phyloP scores from a whole-genome alignment of 2,113 vertebrate genomes.

The Oreotrochilus melanogaster region DNA sequence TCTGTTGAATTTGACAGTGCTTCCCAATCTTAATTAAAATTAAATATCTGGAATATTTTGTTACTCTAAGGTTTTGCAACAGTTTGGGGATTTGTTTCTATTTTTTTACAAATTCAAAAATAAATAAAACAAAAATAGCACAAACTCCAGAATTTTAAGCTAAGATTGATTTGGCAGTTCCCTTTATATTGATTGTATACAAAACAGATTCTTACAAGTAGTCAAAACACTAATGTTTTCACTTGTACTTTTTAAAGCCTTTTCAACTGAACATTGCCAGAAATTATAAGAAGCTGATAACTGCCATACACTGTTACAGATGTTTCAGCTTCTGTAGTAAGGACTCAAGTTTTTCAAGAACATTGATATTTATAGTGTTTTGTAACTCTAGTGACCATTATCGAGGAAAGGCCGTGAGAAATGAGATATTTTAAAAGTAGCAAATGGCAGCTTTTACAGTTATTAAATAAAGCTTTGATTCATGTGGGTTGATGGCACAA shows the following conservation, averaged over 20 bases:
- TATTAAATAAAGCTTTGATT: conserved; percentile 70
- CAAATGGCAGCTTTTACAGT: conserved; percentile 63
- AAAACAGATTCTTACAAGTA: conserved; percentile 22
- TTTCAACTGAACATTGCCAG: not conserved
- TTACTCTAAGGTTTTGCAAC: not conserved
- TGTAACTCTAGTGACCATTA: conserved; percentile 63
- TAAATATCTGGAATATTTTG: not conserved
- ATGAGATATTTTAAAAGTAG: conserved; percentile 66
- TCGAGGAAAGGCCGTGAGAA: not conserved
- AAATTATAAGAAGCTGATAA: conserved; percentile 12
- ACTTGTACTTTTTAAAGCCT: conserved; percentile 30
- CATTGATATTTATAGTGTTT: conserved; percentile 52
- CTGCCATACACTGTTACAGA: conserved; percentile 29
- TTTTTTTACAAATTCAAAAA: not conserved
- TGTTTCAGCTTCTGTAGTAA: conserved; percentile 35
- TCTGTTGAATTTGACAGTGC: not conserved
- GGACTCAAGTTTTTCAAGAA: conserved; percentile 10
- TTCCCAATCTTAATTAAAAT: not conserved
- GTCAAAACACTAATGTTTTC: conserved; percentile 52
- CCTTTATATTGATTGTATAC: conserved; percentile 38
- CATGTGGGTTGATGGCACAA: conserved; percentile 38
- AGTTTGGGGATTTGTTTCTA: not conserved
- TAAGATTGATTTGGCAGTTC: conserved; percentile 36
- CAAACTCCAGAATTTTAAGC: not conserved
- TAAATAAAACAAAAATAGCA: not conserved